Conservation (phyloP, 2,113 vertebrate genomes). For the Vidua macroura region DNA sequence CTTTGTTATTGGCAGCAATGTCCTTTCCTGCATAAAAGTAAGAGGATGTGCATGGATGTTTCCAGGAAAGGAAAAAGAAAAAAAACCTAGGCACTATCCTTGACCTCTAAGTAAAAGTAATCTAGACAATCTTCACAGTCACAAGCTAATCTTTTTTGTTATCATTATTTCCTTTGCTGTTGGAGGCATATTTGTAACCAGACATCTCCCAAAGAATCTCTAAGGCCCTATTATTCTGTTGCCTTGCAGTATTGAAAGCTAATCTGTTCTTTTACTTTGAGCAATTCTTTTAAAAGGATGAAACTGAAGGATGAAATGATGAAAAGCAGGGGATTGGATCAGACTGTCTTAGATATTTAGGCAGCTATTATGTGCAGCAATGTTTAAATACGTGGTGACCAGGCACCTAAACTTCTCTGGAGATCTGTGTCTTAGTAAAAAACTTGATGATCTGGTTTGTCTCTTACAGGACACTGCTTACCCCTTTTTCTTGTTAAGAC, state of each 20-base stretch:
- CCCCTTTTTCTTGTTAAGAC: neutral
- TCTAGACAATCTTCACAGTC: neutral
- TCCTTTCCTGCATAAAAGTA: neutral
- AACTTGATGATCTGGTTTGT: neutral
- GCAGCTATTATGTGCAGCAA: neutral
- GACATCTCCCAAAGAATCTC: conserved; percentile 12
- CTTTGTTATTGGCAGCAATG: neutral
- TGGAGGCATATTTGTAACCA: neutral
- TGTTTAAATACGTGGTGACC: neutral
- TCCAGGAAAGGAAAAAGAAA: neutral
- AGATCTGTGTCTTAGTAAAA: neutral
- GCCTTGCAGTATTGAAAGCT: neutral
- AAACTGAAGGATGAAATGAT: conserved; percentile 13
- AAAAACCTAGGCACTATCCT: neutral
- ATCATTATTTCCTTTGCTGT: neutral
- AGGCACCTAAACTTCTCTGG: neutral
- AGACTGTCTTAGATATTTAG: neutral
- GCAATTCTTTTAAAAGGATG: conserved; percentile 39
- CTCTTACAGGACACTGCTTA: neutral
- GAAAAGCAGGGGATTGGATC: neutral
- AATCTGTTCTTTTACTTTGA: conserved; percentile 24
- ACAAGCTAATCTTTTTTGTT: neutral
- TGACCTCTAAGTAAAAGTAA: neutral
- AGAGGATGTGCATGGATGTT: neutral
- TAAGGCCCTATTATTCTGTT: neutral